phyloP scores from a whole-genome alignment of 2,113 vertebrate genomes.

The Python bivittatus region DNA sequence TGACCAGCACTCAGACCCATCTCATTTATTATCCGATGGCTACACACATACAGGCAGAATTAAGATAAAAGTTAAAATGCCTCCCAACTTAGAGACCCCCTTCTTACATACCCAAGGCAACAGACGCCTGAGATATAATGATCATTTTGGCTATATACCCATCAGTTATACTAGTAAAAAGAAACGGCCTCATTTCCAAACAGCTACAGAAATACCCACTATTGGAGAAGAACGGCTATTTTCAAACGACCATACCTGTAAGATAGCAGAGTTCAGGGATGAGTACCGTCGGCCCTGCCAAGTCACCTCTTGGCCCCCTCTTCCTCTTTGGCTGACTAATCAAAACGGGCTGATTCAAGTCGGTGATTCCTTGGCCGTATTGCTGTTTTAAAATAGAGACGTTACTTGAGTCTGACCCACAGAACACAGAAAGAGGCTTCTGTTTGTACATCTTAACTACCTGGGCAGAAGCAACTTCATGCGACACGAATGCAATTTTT shows the following conservation, averaged over 20 bases:
- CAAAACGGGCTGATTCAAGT: conserved; percentile 85
- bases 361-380: conserved; percentile 85
- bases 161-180: background rate
- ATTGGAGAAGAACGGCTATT: background rate
- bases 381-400: conserved; percentile 72
- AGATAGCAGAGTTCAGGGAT: conserved; percentile 93
- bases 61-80: background rate
- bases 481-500: background rate
- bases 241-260: conserved; percentile 78
- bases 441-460: background rate
- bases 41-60: background rate
- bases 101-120: background rate
- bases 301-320: conserved; percentile 64
- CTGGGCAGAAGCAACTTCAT: background rate
- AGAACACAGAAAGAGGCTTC: background rate
- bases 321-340: conserved; percentile 81
- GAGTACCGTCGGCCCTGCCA: conserved; percentile 81
- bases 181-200: background rate
- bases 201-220: background rate
- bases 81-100: background rate
- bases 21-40: background rate
- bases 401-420: background rate
- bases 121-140: background rate
- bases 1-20: background rate
- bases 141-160: background rate